Evolutionary conservation across 2,797 vertebrate species (phyloP).

Genomic region (Galago senegalensis): DNA sequence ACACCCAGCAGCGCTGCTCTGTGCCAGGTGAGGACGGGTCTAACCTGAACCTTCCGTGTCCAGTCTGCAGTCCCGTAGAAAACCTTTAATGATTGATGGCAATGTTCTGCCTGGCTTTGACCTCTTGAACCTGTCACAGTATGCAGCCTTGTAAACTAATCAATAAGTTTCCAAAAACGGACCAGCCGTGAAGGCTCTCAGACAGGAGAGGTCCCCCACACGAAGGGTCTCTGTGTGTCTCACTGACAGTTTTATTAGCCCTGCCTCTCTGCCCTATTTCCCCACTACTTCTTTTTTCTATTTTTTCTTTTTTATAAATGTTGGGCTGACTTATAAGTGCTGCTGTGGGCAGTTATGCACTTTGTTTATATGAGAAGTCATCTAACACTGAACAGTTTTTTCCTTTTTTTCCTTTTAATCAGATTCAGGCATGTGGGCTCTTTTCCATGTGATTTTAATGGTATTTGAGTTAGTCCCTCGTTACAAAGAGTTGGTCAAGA

Average conservation of each 20-base stretch:
- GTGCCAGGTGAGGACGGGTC: background rate
- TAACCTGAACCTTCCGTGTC: background rate
- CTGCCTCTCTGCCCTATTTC: background rate
- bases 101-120: slow-evolving; percentile 29
- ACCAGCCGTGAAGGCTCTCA: background rate
- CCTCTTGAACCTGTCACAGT: background rate
- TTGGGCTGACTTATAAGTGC: slow-evolving; percentile 76
- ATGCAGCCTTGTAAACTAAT: slow-evolving; percentile 6
- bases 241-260: background rate
- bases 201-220: no score
- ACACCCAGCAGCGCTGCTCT: background rate
- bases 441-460: background rate
- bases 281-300: no score
- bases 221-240: background rate
- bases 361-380: slow-evolving; percentile 79
- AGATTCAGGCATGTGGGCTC: background rate
- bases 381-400: slow-evolving; percentile 62
- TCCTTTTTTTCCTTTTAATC: no score
- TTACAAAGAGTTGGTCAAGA: background rate
- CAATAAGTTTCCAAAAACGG: slow-evolving; percentile 15
- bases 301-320: slow-evolving; percentile 47
- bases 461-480: background rate
- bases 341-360: slow-evolving; percentile 66
- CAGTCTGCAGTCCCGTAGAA: background rate
- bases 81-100: slow-evolving; percentile 44